Percentiles rank a stretch among this genome's conserved stretches.
Evolutionary conservation across 2,888 invertebrate genomes (phyloP).

Genomic region (Sturmia bella): DNA sequence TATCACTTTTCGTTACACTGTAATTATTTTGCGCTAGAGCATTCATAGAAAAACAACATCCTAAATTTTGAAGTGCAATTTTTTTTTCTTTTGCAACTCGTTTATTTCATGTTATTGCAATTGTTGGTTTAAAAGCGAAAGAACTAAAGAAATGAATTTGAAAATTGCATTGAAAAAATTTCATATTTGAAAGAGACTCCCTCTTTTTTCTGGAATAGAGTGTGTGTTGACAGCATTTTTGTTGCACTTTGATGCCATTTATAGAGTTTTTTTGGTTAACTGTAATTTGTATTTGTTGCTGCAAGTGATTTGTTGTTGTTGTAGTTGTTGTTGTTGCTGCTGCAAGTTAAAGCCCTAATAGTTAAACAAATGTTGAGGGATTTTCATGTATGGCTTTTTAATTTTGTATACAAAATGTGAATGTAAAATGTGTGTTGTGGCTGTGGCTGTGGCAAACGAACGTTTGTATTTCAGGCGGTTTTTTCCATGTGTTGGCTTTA

Average conservation of each 20-base stretch:
- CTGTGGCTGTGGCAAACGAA: conserved; percentile 29
- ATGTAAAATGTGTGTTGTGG: conserved; percentile 39
- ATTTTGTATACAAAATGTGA: conserved; percentile 61
- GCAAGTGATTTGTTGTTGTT: conserved; percentile 37
- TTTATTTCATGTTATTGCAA: conserved; percentile 66
- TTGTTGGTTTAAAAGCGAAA: conserved; percentile 58
- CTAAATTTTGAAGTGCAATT: conserved; percentile 44
- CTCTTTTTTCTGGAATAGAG: conserved; percentile 32
- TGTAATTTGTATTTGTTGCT: conserved; percentile 40
- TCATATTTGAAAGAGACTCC: conserved; percentile 40
- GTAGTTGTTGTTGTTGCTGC: conserved; percentile 36
- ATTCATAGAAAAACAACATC: conserved; percentile 33
- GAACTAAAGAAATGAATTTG: conserved; percentile 57
- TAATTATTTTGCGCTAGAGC: conserved; percentile 18
- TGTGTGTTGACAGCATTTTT: conserved; percentile 69
- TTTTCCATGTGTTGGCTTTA: conserved; percentile 56
- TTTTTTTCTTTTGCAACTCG: conserved; percentile 36
- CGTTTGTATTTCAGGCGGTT: conserved; percentile 50
- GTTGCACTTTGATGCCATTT: conserved; percentile 70
- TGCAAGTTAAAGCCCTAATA: conserved; percentile 65
- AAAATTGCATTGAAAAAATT: conserved; percentile 61
- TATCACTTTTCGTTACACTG: conserved; percentile 56
- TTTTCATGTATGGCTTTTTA: conserved; percentile 63
- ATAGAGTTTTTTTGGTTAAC: conserved; percentile 49
- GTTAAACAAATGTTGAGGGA: conserved; percentile 68